These are phyloP conservation scores for Semibalanus balanoides DNA, from an alignment of 1,140 invertebrate species.

Conservation along the genomic window DNA sequence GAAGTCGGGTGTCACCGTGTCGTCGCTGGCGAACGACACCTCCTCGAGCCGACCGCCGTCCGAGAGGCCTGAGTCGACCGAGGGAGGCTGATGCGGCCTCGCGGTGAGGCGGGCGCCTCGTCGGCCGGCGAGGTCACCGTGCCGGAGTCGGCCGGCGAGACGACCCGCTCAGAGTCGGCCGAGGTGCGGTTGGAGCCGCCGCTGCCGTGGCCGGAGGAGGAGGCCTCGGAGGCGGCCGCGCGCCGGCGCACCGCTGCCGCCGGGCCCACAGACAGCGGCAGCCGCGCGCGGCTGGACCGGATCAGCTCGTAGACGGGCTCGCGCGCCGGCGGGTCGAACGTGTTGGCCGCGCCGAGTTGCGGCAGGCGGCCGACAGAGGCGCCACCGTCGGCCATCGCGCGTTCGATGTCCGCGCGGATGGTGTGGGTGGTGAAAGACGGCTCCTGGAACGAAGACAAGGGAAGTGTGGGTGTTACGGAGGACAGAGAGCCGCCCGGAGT, in stretches of 20 bases:
- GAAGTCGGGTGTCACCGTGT: slow-evolving; percentile 62
- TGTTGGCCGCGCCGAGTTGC: background rate
- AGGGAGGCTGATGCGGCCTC: too few relatives aligned
- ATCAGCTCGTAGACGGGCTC: background rate
- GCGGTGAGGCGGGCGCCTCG: background rate
- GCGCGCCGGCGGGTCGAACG: background rate
- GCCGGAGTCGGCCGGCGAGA: background rate
- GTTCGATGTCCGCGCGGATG: background rate
- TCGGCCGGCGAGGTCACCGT: background rate
- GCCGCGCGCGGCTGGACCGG: background rate
- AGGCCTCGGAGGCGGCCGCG: background rate
- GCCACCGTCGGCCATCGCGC: background rate
- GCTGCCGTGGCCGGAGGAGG: background rate
- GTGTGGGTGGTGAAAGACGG: too few relatives aligned
- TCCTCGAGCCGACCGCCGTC: background rate
- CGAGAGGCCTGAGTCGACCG: background rate
- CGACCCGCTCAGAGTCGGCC: background rate
- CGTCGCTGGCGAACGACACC: slow-evolving; percentile 53
- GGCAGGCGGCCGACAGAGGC: background rate
- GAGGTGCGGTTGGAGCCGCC: background rate
- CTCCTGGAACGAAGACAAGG: too few relatives aligned
- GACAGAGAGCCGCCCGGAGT: too few relatives aligned
- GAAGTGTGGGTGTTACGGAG: too few relatives aligned
- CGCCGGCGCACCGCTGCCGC: too few relatives aligned
- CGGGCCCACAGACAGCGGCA: too few relatives aligned